Base-by-base conservation (phyloP, 92 coral and sea anemone species). In the Palythoa heliodiscus region DNA sequence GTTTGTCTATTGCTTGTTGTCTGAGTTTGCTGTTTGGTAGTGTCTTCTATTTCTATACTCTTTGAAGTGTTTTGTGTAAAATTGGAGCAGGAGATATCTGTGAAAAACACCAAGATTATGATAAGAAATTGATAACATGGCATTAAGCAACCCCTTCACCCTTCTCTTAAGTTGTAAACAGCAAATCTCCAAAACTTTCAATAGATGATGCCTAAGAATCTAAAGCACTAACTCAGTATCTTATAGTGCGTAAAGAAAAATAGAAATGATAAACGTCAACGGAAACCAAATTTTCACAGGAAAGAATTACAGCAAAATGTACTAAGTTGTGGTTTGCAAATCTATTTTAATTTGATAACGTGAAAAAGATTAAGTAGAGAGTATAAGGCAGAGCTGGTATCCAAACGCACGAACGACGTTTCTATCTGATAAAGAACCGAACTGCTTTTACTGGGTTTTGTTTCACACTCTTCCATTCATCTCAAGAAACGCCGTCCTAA, bases 1-100 rank as follows among this genome's bases (percentile, higher is more conserved):
- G 87, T 76, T 48, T 90, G 93, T 10, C 91, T 95, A 76, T 86
- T 86, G 86, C 88, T 90, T 83, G 75, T n/a, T 78, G 82, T 52
- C 47, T 80, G 84, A 43, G 74, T 80, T 66, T 66, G 72, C 13
- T 80, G 74, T 47, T 48, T 80, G 55, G 73, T 66, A 19, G 63
- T 67, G 47, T 70, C 55, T 64, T 48, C 84, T 64, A 53, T 68
- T 39, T 48, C 84, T 80, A 61, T 68, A 52, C 57, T 48, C 84
- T 64, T 80, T 80, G 82, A 77, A 60, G 73, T 66, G 66, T 80
- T 66, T 66, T 67, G 74, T 23, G 63, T 22, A 64, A 48, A 80
- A 48, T 73, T 70, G 52, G 84, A 66, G 84, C 40, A 79, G 37
- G 72, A 64, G 20, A 66, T 19, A 64, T 64, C 84, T 63, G 84